Percentiles rank a stretch among this genome's conserved stretches.
Evolutionary conservation across 2,797 vertebrate genomes (phyloP).

Genomic region (Clarias fuscus): DNA sequence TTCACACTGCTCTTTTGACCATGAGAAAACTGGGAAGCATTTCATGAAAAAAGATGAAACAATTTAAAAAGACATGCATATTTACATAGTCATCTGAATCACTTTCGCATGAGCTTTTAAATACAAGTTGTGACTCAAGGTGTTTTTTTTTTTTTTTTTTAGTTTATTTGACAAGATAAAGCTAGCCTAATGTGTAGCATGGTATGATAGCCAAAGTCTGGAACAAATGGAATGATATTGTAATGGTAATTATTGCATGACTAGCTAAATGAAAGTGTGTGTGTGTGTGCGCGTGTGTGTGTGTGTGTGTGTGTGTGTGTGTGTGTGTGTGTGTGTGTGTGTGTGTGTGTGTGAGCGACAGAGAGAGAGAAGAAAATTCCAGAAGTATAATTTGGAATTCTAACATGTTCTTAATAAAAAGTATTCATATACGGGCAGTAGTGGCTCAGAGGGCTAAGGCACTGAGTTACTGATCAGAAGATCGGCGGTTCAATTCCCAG

Average conservation of each 20-base stretch:
- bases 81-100: neutral
- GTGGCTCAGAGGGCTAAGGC: no score
- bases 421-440: neutral
- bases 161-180: neutral
- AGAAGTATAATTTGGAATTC: neutral
- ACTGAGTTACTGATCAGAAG: no score
- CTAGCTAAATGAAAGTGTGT: neutral
- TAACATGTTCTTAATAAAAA: neutral
- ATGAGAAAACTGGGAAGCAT: constrained; percentile 65
- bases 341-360: no score
- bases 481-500: no score
- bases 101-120: neutral
- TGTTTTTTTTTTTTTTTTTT: no score
- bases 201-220: neutral
- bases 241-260: neutral
- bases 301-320: neutral
- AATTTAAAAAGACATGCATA: neutral
- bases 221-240: neutral
- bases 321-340: neutral
- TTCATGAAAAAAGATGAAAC: constrained; percentile 43
- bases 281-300: neutral
- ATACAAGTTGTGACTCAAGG: neutral
- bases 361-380: no score
- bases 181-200: neutral
- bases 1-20: constrained; percentile 67